phyloP scores from a whole-genome alignment of 1,140 invertebrate species.

The Microplitis mediator region DNA sequence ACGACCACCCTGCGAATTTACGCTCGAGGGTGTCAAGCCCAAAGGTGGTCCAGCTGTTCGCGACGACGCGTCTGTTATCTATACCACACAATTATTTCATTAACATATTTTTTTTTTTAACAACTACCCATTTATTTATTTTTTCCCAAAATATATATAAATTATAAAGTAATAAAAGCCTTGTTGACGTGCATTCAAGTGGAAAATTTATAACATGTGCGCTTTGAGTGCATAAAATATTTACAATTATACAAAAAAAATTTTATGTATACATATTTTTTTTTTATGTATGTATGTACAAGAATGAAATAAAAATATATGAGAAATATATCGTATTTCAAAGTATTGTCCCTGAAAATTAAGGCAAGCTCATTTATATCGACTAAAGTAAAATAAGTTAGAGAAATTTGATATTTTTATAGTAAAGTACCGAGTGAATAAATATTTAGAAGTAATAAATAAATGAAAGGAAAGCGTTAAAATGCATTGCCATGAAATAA shows the following conservation, averaged over 20 bases:
- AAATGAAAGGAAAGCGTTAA: constrained; percentile 11
- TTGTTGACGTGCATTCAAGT: neutral
- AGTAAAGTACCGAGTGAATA: neutral
- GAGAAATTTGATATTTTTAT: neutral
- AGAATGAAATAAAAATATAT: constrained; percentile 25
- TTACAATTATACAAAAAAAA: constrained; percentile 18
- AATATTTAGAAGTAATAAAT: neutral
- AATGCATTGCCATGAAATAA: constrained; percentile 28
- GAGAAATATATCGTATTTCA: constrained; percentile 39
- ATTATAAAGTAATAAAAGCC: neutral
- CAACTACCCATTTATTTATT: neutral
- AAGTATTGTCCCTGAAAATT: constrained; percentile 40
- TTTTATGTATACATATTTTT: neutral
- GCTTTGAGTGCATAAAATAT: constrained; percentile 29
- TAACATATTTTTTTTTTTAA: neutral
- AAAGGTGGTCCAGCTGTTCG: constrained; percentile 27
- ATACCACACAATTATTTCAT: constrained; percentile 7
- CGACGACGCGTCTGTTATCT: constrained; percentile 2
- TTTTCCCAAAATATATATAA: neutral
- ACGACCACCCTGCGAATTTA: constrained; percentile 47
- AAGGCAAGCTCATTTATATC: constrained; percentile 17
- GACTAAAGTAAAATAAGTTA: neutral
- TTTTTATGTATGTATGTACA: neutral
- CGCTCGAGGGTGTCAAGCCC: constrained; percentile 36
- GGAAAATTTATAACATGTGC: constrained; percentile 36